Evolutionary conservation across 1,140 invertebrate genomes (phyloP).

Genomic region (Melanaphis sacchari): DNA sequence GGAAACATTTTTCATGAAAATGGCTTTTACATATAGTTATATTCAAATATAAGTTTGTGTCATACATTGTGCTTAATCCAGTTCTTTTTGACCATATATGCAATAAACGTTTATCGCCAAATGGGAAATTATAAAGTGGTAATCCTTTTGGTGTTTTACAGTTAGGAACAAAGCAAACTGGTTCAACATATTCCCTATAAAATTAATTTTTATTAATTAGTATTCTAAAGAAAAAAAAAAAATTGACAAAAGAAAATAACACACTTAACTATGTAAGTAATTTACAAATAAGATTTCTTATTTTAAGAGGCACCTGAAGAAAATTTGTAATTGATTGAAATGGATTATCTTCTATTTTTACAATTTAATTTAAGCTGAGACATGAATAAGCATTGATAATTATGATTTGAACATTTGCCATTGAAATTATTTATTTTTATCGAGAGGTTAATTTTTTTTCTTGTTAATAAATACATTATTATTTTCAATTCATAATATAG

Average conservation of each 20-base stretch:
- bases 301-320: not conserved
- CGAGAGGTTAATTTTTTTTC: not conserved
- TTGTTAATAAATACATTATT: not conserved
- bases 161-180: not conserved
- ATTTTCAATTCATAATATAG: not conserved
- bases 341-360: not conserved
- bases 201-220: not conserved
- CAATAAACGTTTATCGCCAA: conserved; percentile 29
- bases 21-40: conserved; percentile 33
- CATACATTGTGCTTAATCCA: conserved; percentile 39
- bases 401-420: not conserved
- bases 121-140: conserved; percentile 38
- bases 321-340: not conserved
- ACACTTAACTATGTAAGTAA: not conserved
- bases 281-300: not conserved
- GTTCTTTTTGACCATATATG: not conserved
- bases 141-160: conserved; percentile 1
- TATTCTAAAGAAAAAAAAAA: not conserved
- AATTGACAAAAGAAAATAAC: not conserved
- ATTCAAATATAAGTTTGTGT: not conserved
- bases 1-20: conserved; percentile 18
- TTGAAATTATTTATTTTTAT: not conserved
- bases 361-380: not conserved
- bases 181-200: not conserved
- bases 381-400: not conserved